Evolutionary conservation across 1,140 invertebrate genomes (phyloP), one percentile per base, ranked within the genome.

Genomic region (Brachionus calyciflorus): DNA sequence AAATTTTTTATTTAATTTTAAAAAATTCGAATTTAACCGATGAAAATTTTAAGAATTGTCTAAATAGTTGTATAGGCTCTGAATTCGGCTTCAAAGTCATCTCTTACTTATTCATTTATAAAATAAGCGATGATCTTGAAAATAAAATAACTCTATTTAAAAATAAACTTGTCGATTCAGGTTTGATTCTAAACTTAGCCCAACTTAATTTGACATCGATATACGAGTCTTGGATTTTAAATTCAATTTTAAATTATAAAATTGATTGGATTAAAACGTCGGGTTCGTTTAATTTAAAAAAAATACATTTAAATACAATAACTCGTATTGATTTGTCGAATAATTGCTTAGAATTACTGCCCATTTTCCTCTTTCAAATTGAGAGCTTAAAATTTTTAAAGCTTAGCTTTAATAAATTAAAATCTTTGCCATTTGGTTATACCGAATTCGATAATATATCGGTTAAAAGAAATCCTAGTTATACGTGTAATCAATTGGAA

Each of bases 241-340:
- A 65, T 26, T 46, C 60, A 6, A 21, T 19, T 21, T 24, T 65
- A 3, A 65, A 65, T 65, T 44, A 44, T 41, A 65, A 65, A 46
- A 41, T 41, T 10, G 33, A 41, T 44, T 21, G 41, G 0, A 3
- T 65, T 1, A 44, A 41, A 46, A 7, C 9, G 10, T 24, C 3
- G 2, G 28, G 41, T 21, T 44, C 28, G 14, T 7, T 65, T 2
- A 65, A 65, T 24, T 7, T 41, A 0, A 65, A 65, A 65, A 65
- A 89, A 78, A 85, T 91, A 26, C 90, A 91, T 0, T 84, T 97
- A 0, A 91, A 91, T 79, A 93, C 94, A 0, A 91, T 99, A 21
- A 99, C 96, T 0, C 88, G 94, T 46, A 86, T 99, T 6, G 96
- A 99, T 84, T 88, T 99, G 12, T 96, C 95, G 2, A 90, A 91